Evolutionary conservation across 2,113 vertebrate species (phyloP), one percentile per base, ranked within the genome.

Genomic region (Alosa alosa): DNA sequence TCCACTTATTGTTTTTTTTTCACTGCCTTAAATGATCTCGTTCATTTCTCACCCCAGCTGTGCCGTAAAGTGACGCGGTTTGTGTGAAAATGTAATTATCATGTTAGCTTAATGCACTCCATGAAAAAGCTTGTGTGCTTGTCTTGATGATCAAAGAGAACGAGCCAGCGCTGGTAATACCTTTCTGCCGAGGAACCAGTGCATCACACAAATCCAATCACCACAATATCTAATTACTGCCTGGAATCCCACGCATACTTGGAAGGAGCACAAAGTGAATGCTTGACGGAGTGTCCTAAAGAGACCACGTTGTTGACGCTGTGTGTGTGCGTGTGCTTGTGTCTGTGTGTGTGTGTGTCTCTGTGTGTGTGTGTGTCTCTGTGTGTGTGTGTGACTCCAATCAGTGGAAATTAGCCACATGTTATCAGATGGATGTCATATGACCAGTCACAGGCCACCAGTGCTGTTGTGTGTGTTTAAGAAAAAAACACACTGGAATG

Each of bases 51-150:
- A 92, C 91, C 92, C 92, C 90, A 93, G 92, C 93, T 93, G 91
- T 91, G 93, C 91, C 86, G 89, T 89, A 87, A 93, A 92, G 91
- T 90, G 93, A 90, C 91, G 89, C 88, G 2, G 88, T 90, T 90
- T 92, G 92, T 93, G 93, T 89, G 90, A 91, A 93, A 93, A 93
- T 91, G 91, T 93, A 93, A 94, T 94, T 89, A 92, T 89, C 84
- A 86, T 93, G 92, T 94, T 92, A 91, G 91, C 90, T 92, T 92
- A 93, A 92, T 90, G 89, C 91, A 87, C 83, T 85, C 89, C 89
- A 92, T 93, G 92, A 93, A 92, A 87, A 72, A 88, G 86, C 83
- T 87, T 89, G 92, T 91, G 91, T 91, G 90, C 90, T 83, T 39
- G 87, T 92, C 92, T 91, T 89, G 90, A 91, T 93, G 86, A 93